Percentiles rank a stretch among this genome's conserved stretches.
Conservation (phyloP, 1,140 invertebrate genomes). For the Bombus affinis region DNA sequence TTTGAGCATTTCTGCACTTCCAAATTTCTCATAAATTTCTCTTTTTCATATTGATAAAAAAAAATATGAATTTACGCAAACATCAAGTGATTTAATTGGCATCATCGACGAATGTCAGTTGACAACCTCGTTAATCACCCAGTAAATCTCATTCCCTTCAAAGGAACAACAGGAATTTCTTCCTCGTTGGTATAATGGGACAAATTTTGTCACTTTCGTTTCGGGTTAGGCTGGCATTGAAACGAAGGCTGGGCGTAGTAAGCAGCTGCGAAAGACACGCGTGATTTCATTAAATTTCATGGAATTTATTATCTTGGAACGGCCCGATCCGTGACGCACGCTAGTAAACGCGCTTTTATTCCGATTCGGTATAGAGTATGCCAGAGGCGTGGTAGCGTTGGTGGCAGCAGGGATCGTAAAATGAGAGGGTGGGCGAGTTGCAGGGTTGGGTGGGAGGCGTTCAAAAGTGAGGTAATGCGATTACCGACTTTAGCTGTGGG, state of each 20-base stretch:
- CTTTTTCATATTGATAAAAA: too few relatives aligned
- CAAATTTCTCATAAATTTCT: too few relatives aligned
- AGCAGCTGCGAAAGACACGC: not conserved
- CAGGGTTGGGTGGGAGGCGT: not conserved
- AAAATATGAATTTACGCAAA: too few relatives aligned
- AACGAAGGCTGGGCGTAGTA: not conserved
- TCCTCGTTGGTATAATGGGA: not conserved
- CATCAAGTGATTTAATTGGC: too few relatives aligned
- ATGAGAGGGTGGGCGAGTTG: constrained; percentile 6
- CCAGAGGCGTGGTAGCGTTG: too few relatives aligned
- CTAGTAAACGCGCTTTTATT: constrained; percentile 12
- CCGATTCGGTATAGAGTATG: not conserved
- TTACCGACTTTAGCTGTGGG: constrained; percentile 67
- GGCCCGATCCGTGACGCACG: constrained; percentile 6
- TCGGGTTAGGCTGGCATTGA: too few relatives aligned
- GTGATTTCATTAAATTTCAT: constrained; percentile 49
- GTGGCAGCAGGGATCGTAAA: not conserved
- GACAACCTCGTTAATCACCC: not conserved
- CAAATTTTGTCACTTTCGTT: not conserved
- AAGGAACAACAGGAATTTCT: not conserved
- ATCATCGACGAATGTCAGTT: not conserved
- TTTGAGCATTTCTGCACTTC: too few relatives aligned
- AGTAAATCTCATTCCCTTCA: not conserved
- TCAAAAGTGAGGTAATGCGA: constrained; percentile 70
- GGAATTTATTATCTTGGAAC: constrained; percentile 50